Conservation (phyloP, 2,888 invertebrate genomes). For the Tiliacea aurago region DNA sequence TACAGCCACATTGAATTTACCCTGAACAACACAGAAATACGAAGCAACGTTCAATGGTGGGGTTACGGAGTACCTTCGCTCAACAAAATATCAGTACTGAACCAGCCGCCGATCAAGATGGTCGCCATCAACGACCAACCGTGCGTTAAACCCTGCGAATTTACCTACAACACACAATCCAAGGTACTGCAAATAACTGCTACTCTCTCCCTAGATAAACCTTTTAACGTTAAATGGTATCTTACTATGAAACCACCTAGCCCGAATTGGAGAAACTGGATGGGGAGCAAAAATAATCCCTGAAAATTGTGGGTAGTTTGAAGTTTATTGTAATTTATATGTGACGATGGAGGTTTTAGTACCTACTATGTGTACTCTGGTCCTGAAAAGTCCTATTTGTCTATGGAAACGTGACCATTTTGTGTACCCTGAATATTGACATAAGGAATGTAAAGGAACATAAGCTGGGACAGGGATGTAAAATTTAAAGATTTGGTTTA, state of each 20-base stretch:
- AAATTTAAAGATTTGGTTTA: not conserved
- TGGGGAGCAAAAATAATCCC: slow-evolving; percentile 50
- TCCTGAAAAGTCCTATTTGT: slow-evolving; percentile 37
- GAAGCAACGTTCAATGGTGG: slow-evolving; percentile 84
- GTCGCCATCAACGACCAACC: slow-evolving; percentile 76
- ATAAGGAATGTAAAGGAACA: not conserved
- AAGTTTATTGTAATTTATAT: slow-evolving; percentile 43
- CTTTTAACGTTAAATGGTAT: slow-evolving; percentile 80
- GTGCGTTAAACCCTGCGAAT: slow-evolving; percentile 76
- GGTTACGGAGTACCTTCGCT: slow-evolving; percentile 85
- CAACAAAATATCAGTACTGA: slow-evolving; percentile 76
- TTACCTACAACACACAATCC: slow-evolving; percentile 71
- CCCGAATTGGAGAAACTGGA: slow-evolving; percentile 57
- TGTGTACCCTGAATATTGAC: slow-evolving; percentile 27
- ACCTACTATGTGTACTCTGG: slow-evolving; percentile 41
- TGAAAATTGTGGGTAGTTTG: slow-evolving; percentile 39
- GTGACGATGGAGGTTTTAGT: slow-evolving; percentile 31
- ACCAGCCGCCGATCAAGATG: slow-evolving; percentile 73
- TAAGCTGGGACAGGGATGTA: slow-evolving; percentile 2
- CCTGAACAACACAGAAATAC: slow-evolving; percentile 74
- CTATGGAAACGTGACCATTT: slow-evolving; percentile 43
- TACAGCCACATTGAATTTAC: slow-evolving; percentile 90
- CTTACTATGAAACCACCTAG: slow-evolving; percentile 60
- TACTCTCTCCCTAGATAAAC: slow-evolving; percentile 80
- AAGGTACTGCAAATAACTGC: slow-evolving; percentile 76